phyloP scores from a whole-genome alignment of 2,113 vertebrate genomes.

The Oncorhynchus masou region DNA sequence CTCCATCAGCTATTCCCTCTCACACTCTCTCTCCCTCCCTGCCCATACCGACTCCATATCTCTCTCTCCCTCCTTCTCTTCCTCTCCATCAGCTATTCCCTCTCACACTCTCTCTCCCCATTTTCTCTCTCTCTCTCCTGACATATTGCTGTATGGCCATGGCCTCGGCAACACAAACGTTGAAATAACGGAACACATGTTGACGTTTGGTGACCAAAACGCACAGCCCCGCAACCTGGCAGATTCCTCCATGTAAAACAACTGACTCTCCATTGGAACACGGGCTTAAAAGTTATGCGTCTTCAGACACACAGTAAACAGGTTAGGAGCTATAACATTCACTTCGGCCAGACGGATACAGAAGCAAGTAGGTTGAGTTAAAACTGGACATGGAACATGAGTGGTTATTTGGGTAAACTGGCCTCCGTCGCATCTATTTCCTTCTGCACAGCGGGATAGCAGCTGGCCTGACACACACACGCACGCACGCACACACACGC shows the following conservation, averaged over 20 bases:
- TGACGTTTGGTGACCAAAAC: not conserved
- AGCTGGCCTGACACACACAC: constrained; percentile 6
- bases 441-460: not conserved
- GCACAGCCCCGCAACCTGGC: too few relatives aligned
- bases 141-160: too few relatives aligned
- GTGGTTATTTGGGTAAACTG: constrained; percentile 20
- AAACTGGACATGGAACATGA: constrained; percentile 8
- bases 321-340: too few relatives aligned
- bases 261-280: too few relatives aligned
- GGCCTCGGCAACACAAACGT: too few relatives aligned
- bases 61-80: not conserved
- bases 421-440: not conserved
- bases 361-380: not conserved
- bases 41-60: too few relatives aligned
- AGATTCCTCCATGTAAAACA: too few relatives aligned
- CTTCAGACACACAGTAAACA: too few relatives aligned
- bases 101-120: not conserved
- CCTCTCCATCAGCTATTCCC: too few relatives aligned
- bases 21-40: not conserved
- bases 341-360: not conserved
- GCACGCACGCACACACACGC: constrained; percentile 8
- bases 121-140: not conserved
- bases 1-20: not conserved
- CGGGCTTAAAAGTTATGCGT: too few relatives aligned
- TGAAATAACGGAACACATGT: too few relatives aligned